Conservation (phyloP, 2,113 vertebrate species). For the Spheniscus mendiculus region DNA sequence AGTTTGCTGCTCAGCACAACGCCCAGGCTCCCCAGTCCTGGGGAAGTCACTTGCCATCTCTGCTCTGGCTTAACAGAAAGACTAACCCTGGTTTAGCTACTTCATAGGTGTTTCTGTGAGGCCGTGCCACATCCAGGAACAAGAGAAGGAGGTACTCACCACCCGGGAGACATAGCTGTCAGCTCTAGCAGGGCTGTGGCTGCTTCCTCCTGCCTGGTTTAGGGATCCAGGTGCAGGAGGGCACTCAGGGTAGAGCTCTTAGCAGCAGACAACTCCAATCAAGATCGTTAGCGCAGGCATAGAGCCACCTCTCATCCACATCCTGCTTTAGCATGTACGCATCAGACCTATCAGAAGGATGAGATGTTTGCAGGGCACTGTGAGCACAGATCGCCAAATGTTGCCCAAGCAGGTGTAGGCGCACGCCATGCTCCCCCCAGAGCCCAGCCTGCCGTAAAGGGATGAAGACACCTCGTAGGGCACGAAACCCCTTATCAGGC, state of each 20-base stretch:
- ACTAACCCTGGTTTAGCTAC: not conserved
- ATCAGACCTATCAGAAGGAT: not conserved
- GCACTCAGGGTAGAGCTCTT: not conserved
- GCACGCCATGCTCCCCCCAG: rapidly evolving
- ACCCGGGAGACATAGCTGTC: not conserved
- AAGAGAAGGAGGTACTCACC: not conserved
- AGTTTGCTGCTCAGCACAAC: not conserved
- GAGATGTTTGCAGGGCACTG: not conserved
- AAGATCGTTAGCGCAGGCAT: not conserved
- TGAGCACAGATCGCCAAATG: not conserved
- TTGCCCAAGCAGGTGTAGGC: not conserved
- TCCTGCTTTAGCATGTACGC: rapidly evolving
- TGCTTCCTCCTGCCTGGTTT: not conserved
- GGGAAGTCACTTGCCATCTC: not conserved
- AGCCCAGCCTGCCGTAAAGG: not conserved
- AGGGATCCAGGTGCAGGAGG: not conserved
- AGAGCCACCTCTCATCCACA: not conserved
- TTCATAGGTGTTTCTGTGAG: not conserved
- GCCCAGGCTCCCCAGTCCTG: rapidly evolving
- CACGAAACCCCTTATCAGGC: rapidly evolving
- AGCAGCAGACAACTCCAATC: not conserved
- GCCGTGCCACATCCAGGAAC: not conserved
- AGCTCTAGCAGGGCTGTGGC: not conserved
- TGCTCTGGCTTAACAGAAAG: not conserved
- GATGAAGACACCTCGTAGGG: not conserved